Evolutionary conservation across 2,888 invertebrate genomes (phyloP).

Genomic region (Cerceris rybyensis): DNA sequence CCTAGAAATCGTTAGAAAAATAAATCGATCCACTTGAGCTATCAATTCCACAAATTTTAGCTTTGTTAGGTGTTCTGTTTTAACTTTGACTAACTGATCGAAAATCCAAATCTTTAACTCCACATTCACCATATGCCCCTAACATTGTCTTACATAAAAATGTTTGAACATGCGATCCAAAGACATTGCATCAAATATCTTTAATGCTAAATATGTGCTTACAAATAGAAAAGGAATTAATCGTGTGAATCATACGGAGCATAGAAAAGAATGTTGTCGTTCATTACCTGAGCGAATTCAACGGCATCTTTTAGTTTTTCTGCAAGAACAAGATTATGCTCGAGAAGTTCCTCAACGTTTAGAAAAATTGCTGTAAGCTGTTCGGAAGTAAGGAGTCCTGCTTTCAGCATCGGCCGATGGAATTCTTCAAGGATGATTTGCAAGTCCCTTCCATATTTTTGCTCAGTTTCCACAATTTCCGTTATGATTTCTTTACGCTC

Average conservation of each 20-base stretch:
- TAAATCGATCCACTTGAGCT: background rate
- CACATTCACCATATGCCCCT: too few species aligned
- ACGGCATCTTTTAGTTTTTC: conserved; percentile 93
- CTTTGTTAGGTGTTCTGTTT: background rate
- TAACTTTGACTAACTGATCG: background rate
- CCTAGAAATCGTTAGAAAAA: conserved; percentile 58
- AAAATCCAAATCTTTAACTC: too few species aligned
- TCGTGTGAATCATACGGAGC: background rate
- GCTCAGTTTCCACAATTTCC: conserved; percentile 97
- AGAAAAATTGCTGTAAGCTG: conserved; percentile 96
- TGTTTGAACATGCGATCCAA: too few species aligned
- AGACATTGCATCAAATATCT: too few species aligned
- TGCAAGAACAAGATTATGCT: conserved; percentile 92
- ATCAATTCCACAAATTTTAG: background rate
- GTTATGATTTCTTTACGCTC: conserved; percentile 97
- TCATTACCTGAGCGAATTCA: conserved; percentile 86
- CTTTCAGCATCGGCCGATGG: conserved; percentile 95
- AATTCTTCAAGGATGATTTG: conserved; percentile 96
- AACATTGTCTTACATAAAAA: too few species aligned
- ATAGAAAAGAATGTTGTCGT: background rate
- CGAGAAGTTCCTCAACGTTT: conserved; percentile 95
- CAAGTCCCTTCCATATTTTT: conserved; percentile 96
- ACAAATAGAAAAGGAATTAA: too few species aligned
- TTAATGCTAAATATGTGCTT: too few species aligned
- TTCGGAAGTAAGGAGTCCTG: conserved; percentile 94